These are phyloP conservation scores for Halcyon senegalensis DNA, from an alignment of 2,113 vertebrate genomes.

Conservation along the genomic window DNA sequence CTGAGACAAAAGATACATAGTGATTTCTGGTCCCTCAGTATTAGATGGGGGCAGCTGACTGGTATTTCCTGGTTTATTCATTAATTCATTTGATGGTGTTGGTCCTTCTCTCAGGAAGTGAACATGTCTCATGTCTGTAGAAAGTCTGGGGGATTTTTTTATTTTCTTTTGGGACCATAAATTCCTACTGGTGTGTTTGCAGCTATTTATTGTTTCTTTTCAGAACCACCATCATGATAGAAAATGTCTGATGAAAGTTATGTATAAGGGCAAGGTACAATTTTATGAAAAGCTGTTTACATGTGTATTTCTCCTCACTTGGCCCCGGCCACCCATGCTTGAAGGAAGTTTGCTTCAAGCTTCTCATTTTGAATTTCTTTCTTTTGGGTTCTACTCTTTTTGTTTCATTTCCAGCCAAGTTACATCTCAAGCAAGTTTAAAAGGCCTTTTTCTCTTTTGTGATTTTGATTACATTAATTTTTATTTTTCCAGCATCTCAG, in stretches of 20 bases:
- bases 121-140: neutral
- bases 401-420: conserved; percentile 32
- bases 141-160: neutral
- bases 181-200: neutral
- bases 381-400: neutral
- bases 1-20: neutral
- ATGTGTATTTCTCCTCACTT: conserved; percentile 11
- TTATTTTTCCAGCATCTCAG: neutral
- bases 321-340: neutral
- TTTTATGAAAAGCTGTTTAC: neutral
- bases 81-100: neutral
- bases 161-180: neutral
- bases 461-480: neutral
- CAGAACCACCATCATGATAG: neutral
- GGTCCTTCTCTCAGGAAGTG: neutral
- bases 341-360: neutral
- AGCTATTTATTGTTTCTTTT: neutral
- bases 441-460: neutral
- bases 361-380: neutral
- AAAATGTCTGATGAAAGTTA: neutral
- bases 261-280: neutral
- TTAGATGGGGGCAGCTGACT: neutral
- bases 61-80: neutral
- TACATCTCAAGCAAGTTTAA: neutral
- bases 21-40: neutral